Evolutionary conservation across 2,888 invertebrate species (phyloP), one percentile per base, ranked within the genome.

Genomic region (Dione vanillae): DNA sequence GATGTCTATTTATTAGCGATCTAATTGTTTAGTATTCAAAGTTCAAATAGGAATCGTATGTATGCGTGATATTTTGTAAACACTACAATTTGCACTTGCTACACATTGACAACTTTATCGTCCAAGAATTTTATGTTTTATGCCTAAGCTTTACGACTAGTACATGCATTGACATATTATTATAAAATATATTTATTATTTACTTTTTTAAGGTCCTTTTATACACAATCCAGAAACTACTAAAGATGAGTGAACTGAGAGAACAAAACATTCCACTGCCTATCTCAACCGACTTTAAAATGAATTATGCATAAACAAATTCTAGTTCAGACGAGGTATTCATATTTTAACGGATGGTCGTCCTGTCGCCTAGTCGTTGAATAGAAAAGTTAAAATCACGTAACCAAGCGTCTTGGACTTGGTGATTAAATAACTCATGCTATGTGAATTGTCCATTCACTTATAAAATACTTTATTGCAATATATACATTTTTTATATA

Each of bases 241-340:
- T 27, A 27, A 27, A 40, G 40, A 37, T 10, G 12, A 20, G 12
- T 14, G 20, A 12, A 43, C 0, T 9, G n/a, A 64, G 64, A 64
- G 37, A 47, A 51, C 40, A 49, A 14, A 35, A 16, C 45, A 10
- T 64, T 49, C 27, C 59, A 45, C 43, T 5, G 43, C 20, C n/a
- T 61, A 49, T 64, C 49, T 64, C 47, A 47, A 49, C 45, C 16
- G 35, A 49, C 35, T 41, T 51, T 45, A 37, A 67, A 51, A 77
- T 79, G 79, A 78, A 78, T 79, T 78, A 79, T 78, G 77, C 75
- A 78, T 70, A 73, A 73, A 69, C 67, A 66, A 79, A 78, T 76
- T 76, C 76, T 76, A 74, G 76, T 75, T 69, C 78, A 66, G 51
- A 37, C 59, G 67, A 65, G 41, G 68, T 62, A 71, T 70, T 65